Conservation (phyloP, 1,140 invertebrate genomes). For the Listronotus bonariensis region DNA sequence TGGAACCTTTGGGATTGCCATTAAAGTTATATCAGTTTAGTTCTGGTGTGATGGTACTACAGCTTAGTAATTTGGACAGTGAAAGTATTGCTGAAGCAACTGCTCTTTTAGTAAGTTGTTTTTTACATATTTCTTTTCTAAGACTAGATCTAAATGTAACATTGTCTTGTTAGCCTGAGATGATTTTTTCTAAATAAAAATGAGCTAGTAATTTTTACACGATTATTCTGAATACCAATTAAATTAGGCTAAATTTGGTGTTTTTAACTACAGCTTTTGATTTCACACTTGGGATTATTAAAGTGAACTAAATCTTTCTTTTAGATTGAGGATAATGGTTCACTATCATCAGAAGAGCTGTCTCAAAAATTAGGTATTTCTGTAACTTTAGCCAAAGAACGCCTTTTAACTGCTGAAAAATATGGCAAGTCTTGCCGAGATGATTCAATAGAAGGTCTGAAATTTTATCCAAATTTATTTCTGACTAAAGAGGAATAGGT, state of each 20-base stretch:
- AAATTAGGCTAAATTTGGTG: too few species aligned
- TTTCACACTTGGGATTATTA: not conserved
- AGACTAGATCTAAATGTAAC: too few species aligned
- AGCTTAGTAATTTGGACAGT: constrained; percentile 79
- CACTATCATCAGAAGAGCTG: constrained; percentile 83
- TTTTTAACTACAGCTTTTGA: too few species aligned
- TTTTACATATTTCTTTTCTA: too few species aligned
- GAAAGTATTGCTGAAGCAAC: constrained; percentile 75
- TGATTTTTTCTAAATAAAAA: too few species aligned
- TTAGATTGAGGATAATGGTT: constrained; percentile 74
- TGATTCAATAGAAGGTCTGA: constrained; percentile 89
- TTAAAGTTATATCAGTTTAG: constrained; percentile 83
- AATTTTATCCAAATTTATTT: constrained; percentile 91
- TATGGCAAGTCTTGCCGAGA: constrained; percentile 87
- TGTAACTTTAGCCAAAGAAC: constrained; percentile 86
- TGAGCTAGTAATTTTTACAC: too few species aligned
- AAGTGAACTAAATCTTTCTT: constrained; percentile 46
- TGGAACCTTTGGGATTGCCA: constrained; percentile 70
- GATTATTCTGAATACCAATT: too few species aligned
- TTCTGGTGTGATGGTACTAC: constrained; percentile 89
- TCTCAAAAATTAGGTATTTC: constrained; percentile 81
- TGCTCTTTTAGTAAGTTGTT: constrained; percentile 65
- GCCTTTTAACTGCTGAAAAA: constrained; percentile 81
- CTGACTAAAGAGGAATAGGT: constrained; percentile 52
- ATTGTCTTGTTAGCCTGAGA: too few species aligned